Conservation (phyloP, 2,888 invertebrate genomes). For the Sphecodes monilicornis region DNA sequence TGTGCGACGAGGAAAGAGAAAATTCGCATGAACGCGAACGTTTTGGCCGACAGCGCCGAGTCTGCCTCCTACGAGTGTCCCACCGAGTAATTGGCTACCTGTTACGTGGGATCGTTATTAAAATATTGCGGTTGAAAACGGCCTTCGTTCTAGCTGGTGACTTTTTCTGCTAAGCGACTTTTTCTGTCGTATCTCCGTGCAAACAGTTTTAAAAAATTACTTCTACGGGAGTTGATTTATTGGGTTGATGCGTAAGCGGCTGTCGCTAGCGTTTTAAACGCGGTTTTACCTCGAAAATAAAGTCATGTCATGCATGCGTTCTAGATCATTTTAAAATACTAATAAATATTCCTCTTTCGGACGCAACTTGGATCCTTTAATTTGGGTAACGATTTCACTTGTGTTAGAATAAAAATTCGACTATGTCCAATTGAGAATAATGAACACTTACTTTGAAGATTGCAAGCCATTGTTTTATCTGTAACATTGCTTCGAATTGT, state of each 20-base stretch:
- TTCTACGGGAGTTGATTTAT: background rate
- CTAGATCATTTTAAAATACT: background rate
- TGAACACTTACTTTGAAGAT: too few relatives aligned
- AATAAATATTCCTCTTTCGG: background rate
- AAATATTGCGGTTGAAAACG: conserved; percentile 34
- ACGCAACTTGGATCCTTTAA: background rate
- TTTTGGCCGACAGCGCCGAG: conserved; percentile 1
- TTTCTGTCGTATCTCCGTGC: background rate
- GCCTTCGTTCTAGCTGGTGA: background rate
- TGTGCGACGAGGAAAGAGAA: conserved; percentile 19
- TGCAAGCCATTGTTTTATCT: too few relatives aligned
- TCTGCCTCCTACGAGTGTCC: conserved; percentile 9
- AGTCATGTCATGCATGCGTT: background rate
- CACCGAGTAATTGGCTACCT: conserved; percentile 46
- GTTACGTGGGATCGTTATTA: conserved; percentile 40
- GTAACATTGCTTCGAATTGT: too few relatives aligned
- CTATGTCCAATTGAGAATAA: too few relatives aligned
- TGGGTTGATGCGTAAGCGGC: background rate
- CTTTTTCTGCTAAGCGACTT: background rate
- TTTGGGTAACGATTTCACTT: background rate
- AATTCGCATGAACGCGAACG: conserved; percentile 39
- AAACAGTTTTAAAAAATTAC: background rate
- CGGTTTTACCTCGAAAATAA: background rate
- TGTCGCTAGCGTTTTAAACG: background rate
- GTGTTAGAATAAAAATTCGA: background rate